Conservation (phyloP, 2,797 vertebrate species). For the Helarctos malayanus region DNA sequence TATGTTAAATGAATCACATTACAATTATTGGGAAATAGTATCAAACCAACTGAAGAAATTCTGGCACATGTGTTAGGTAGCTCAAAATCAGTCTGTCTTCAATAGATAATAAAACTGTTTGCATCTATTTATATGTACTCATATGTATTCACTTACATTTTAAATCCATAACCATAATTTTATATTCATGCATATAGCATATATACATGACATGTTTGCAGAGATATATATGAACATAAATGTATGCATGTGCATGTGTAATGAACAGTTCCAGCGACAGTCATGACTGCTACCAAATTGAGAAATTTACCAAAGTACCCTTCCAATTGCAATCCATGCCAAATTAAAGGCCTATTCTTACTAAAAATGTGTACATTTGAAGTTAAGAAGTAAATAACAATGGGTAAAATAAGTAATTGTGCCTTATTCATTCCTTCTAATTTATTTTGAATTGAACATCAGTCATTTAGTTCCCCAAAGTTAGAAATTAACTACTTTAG, state of each 20-base stretch:
- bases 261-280: background rate
- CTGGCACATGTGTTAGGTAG: background rate
- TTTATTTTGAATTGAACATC: constrained; percentile 53
- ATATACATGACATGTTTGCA: background rate
- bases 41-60: background rate
- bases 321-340: background rate
- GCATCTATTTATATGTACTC: background rate
- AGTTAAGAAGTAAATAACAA: constrained; percentile 16
- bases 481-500: constrained; percentile 24
- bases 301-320: background rate
- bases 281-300: background rate
- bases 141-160: background rate
- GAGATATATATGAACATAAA: background rate
- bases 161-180: background rate
- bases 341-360: background rate
- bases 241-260: background rate
- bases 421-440: background rate
- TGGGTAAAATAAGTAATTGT: background rate
- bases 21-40: background rate
- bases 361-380: background rate
- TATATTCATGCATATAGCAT: background rate
- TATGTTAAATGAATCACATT: constrained; percentile 25
- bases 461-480: background rate
- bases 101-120: background rate
- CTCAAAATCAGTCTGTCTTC: background rate